Evolutionary conservation across 2,888 invertebrate species (phyloP), one percentile per base, ranked within the genome.

Genomic region (Synanthedon myopaeformis): DNA sequence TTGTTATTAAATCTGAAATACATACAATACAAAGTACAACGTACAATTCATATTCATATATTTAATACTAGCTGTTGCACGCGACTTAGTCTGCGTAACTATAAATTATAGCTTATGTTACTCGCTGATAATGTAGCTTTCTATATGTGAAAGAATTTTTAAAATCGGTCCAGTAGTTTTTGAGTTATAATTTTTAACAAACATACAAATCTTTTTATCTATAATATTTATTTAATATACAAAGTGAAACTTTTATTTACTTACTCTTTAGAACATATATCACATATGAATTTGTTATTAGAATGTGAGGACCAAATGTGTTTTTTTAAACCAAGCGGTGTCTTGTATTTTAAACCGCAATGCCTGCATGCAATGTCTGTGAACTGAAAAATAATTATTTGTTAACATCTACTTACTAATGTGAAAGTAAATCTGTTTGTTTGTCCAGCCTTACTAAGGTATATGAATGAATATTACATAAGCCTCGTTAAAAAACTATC

Each of bases 181-280:
- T 17, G 17, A 17, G 17, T 17, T 17, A 2, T n/a, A n/a, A 17
- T 17, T 17, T 2, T 2, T 17, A 3, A 19, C 23, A 23, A 23
- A 23, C 23, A 4, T 23, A 23, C 23, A 23, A 23, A 23, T 19
- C 19, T 19, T 19, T 19, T 0, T 19, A 2, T 19, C 3, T 19
- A 19, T 19, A 3, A 19, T 19, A 19, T 19, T 19, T 23, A 23
- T 23, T 49, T 28, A 51, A 49, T 51, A 49, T 35, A 14, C 3
- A 51, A 23, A 53, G n/a, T 41, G 42, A 13, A 17, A n/a, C 51
- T 10, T 52, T 3, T 23, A 8, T 10, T 14, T 58, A 63, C 66
- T 66, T 59, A 82, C 82, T 61, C 56, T 69, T 76, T 79, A 28
- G 67, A 65, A 58, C 82, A 82, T 51, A 67, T 53, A 56, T 81